Conservation (phyloP, 2,797 vertebrate species). For the Cryptoblepharus egeriae region DNA sequence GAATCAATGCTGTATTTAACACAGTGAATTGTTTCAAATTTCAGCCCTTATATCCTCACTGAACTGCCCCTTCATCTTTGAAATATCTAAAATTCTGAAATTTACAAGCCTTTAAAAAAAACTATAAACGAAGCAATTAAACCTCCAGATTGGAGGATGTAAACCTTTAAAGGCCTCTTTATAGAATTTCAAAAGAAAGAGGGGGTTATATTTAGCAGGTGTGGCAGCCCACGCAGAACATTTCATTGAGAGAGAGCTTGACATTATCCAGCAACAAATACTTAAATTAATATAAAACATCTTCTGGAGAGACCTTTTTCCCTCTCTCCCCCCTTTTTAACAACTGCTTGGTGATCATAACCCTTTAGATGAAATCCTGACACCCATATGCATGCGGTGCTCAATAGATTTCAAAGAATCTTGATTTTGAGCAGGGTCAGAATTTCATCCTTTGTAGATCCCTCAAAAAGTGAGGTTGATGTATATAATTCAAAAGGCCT, state of each 20-base stretch:
- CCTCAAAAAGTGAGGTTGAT: constrained; percentile 65
- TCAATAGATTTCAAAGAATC: too few relatives aligned
- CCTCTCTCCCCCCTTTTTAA: constrained; percentile 56
- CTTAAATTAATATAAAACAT: constrained; percentile 84
- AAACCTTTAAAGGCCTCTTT: constrained; percentile 80
- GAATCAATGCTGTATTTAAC: constrained; percentile 33
- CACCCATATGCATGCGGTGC: background rate
- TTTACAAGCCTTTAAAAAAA: constrained; percentile 77
- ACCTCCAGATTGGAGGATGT: constrained; percentile 79
- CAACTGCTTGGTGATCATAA: constrained; percentile 64
- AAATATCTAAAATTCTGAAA: constrained; percentile 76
- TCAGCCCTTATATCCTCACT: constrained; percentile 53
- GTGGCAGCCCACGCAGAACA: constrained; percentile 76
- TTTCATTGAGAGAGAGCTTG: constrained; percentile 76
- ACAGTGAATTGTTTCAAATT: constrained; percentile 46
- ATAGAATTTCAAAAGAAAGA: constrained; percentile 81
- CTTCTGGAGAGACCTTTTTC: constrained; percentile 74
- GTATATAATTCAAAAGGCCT: constrained; percentile 65
- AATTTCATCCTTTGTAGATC: constrained; percentile 36
- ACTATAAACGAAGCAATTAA: constrained; percentile 81
- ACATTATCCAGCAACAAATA: constrained; percentile 80
- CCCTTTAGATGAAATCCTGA: constrained; percentile 50
- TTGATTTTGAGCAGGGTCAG: background rate
- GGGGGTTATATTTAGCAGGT: constrained; percentile 83
- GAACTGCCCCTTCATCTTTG: constrained; percentile 71